Conservation (phyloP, 2,888 invertebrate species). For the Nemurella pictetii region DNA sequence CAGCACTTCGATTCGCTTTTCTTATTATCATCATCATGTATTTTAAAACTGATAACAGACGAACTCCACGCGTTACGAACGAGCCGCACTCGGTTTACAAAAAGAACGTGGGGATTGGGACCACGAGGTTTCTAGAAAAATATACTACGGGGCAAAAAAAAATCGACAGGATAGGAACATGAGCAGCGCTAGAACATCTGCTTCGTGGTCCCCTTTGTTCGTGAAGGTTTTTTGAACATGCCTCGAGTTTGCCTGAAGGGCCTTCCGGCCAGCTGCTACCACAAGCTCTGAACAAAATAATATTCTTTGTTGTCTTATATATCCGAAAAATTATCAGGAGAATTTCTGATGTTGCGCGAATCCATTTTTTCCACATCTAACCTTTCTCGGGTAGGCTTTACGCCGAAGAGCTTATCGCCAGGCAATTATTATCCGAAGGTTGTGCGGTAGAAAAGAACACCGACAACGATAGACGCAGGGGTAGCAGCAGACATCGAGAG, state of each 20-base stretch:
- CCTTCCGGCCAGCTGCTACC: slow-evolving; percentile 40
- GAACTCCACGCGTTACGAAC: not conserved
- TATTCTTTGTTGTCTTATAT: slow-evolving; percentile 34
- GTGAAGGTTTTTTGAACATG: slow-evolving; percentile 23
- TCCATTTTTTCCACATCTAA: too few relatives aligned
- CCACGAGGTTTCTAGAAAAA: slow-evolving; percentile 4
- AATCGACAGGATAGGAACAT: slow-evolving; percentile 32
- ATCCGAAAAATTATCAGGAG: not conserved
- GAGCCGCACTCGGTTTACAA: not conserved
- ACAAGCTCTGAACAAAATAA: slow-evolving; percentile 28
- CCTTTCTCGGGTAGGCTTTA: not conserved
- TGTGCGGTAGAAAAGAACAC: not conserved
- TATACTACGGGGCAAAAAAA: slow-evolving; percentile 20
- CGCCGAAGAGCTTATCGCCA: not conserved
- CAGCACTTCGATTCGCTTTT: not conserved
- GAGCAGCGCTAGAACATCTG: slow-evolving; percentile 35
- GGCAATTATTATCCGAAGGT: not conserved
- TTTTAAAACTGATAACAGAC: not conserved
- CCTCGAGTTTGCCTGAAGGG: slow-evolving; percentile 34
- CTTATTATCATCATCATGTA: not conserved
- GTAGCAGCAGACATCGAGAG: not conserved
- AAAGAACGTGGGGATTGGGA: not conserved
- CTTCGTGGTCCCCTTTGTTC: slow-evolving; percentile 37
- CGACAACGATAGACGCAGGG: not conserved
- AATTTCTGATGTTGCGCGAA: not conserved